Conservation (phyloP, 2,113 vertebrate genomes). For the Callithrix jacchus region DNA sequence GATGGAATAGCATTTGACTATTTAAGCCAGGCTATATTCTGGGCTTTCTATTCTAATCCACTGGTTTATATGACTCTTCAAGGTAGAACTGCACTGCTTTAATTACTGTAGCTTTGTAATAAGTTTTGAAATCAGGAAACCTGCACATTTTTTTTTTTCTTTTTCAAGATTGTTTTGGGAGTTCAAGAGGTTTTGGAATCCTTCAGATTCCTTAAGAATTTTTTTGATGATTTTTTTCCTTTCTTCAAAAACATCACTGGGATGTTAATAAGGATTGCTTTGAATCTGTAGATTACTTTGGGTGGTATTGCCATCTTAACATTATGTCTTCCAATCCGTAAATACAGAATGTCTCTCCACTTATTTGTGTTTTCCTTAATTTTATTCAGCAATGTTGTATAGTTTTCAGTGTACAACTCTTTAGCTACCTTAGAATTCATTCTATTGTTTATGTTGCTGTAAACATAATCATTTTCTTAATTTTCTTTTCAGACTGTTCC, state of each 20-base stretch:
- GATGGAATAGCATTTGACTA: not conserved
- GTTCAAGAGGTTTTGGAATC: not conserved
- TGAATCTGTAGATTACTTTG: not conserved
- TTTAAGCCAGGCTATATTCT: not conserved
- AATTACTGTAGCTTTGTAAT: not conserved
- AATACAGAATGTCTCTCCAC: not conserved
- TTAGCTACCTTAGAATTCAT: not conserved
- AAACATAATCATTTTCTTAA: not conserved
- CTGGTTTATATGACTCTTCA: not conserved
- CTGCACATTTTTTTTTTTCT: not conserved
- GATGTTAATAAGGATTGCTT: not conserved
- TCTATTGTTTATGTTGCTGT: not conserved
- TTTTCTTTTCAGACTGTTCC: not conserved
- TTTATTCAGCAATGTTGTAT: not conserved
- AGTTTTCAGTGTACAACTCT: not conserved
- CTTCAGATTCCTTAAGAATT: not conserved
- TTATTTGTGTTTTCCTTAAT: not conserved
- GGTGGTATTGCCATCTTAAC: not conserved
- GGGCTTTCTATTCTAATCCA: not conserved
- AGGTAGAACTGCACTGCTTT: not conserved
- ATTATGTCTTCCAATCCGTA: not conserved
- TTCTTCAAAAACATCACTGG: not conserved
- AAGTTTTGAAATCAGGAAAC: not conserved
- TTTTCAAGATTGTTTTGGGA: not conserved
- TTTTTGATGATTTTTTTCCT: not conserved